These are phyloP conservation scores for Lampris incognitus DNA, from an alignment of 2,113 vertebrate genomes.

Conservation along the genomic window DNA sequence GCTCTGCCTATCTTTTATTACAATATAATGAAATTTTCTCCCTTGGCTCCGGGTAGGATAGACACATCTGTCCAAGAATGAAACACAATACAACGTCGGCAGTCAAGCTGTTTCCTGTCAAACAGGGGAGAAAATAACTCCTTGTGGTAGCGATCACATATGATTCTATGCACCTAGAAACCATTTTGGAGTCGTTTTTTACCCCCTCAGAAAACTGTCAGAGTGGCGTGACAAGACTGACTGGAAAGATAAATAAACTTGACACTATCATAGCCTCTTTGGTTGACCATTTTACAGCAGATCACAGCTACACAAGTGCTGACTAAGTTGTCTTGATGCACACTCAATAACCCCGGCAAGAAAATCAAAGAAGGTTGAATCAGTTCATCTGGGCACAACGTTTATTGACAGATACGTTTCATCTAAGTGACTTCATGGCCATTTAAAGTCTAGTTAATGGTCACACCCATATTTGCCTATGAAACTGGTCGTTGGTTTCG, in stretches of 20 bases:
- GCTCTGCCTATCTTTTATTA: constrained; percentile 47
- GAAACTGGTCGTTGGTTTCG: too few relatives aligned
- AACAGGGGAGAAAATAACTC: constrained; percentile 18
- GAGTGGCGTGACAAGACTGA: not conserved
- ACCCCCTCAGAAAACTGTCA: constrained; percentile 15
- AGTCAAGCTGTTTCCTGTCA: constrained; percentile 60
- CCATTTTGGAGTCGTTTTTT: constrained; percentile 7
- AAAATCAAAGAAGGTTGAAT: too few relatives aligned
- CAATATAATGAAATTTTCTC: constrained; percentile 63
- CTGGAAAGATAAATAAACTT: constrained; percentile 24
- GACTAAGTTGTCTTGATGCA: not conserved
- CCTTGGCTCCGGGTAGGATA: constrained; percentile 37
- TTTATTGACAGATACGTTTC: too few relatives aligned
- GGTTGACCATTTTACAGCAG: constrained; percentile 25
- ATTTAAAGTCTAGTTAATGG: too few relatives aligned
- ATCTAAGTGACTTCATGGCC: too few relatives aligned
- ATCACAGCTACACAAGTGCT: not conserved
- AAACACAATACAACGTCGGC: constrained; percentile 57
- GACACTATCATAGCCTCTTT: constrained; percentile 10
- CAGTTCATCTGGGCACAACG: too few relatives aligned
- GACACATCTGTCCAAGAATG: constrained; percentile 44
- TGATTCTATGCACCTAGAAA: constrained; percentile 4
- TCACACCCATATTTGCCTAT: too few relatives aligned
- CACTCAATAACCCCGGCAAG: too few relatives aligned
- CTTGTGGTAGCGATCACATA: too few relatives aligned